Percentiles rank a stretch among this genome's conserved stretches.
Conservation (phyloP, 64 coral and sea anemone species). For the Stichodactyla helianthus region DNA sequence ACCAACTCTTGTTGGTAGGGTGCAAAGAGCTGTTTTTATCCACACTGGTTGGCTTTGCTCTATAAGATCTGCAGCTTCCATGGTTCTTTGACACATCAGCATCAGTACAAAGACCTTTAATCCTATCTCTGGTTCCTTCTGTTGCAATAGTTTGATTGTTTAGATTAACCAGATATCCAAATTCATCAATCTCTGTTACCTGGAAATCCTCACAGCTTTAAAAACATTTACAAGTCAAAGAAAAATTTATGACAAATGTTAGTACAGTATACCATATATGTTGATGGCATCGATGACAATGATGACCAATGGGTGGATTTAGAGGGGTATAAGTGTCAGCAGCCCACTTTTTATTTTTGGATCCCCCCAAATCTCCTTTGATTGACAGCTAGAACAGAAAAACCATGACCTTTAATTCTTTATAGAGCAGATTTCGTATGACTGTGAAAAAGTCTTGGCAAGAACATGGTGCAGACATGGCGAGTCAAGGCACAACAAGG, state of each 20-base stretch:
- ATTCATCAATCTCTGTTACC: conserved; percentile 21
- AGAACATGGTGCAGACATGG: no score
- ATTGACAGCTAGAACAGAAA: no score
- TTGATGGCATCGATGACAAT: no score
- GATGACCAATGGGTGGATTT: no score
- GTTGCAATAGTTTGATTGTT: background rate
- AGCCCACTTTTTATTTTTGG: no score
- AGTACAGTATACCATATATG: no score
- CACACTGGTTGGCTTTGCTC: background rate
- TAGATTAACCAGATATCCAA: background rate
- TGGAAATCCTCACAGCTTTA: conserved; percentile 10
- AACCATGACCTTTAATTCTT: no score
- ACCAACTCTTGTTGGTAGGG: background rate
- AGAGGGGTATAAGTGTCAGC: no score
- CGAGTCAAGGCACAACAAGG: no score
- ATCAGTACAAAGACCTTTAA: background rate
- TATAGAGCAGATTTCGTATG: no score
- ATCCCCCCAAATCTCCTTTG: no score
- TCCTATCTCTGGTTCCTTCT: background rate
- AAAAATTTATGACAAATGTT: background rate
- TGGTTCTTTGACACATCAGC: background rate
- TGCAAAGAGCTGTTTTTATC: background rate
- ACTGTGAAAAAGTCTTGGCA: no score
- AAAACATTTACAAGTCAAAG: background rate
- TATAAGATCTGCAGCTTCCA: background rate